A percentile compares a stretch with the other conserved stretches of the same genome.
These are phyloP conservation scores for Drosophila putrida DNA, from an alignment of 2,888 invertebrate species.

Conservation along the genomic window DNA sequence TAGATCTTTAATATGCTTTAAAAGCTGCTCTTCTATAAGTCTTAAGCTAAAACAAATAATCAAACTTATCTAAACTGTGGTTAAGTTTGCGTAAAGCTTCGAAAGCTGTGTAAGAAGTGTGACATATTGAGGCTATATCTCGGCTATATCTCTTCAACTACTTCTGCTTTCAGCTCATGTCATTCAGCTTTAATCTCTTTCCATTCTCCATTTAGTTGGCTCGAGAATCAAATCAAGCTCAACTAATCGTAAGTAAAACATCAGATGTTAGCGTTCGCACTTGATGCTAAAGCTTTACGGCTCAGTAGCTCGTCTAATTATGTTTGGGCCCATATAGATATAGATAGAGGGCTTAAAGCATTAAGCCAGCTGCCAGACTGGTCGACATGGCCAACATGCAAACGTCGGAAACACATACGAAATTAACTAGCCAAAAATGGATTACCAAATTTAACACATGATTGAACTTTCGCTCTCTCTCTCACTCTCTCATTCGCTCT, in stretches of 20 bases:
- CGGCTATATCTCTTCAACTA: no score
- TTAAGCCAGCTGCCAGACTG: constrained; percentile 16
- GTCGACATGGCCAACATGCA: constrained; percentile 14
- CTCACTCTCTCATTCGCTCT: neutral
- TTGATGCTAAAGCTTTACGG: constrained; percentile 59
- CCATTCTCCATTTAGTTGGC: neutral
- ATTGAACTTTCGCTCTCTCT: constrained; percentile 41
- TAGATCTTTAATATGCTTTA: no score
- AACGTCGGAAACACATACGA: constrained; percentile 22
- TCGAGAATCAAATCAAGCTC: constrained; percentile 69
- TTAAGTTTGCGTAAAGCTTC: no score
- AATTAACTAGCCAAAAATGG: constrained; percentile 68
- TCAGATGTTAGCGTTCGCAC: constrained; percentile 12
- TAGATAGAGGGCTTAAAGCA: constrained; percentile 27
- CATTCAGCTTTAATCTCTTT: constrained; percentile 7
- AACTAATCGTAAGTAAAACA: constrained; percentile 57
- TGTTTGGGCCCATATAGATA: constrained; percentile 44
- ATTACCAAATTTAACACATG: constrained; percentile 77
- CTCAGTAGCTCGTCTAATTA: constrained; percentile 74
- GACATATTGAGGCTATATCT: neutral
- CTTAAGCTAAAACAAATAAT: no score
- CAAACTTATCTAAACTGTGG: no score
- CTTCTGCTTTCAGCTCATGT: constrained; percentile 14
- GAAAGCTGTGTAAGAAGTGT: neutral
- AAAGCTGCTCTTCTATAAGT: no score